Evolutionary conservation across 2,888 invertebrate species (phyloP), one percentile per base, ranked within the genome.

Genomic region (Bedellia somnulentella): DNA sequence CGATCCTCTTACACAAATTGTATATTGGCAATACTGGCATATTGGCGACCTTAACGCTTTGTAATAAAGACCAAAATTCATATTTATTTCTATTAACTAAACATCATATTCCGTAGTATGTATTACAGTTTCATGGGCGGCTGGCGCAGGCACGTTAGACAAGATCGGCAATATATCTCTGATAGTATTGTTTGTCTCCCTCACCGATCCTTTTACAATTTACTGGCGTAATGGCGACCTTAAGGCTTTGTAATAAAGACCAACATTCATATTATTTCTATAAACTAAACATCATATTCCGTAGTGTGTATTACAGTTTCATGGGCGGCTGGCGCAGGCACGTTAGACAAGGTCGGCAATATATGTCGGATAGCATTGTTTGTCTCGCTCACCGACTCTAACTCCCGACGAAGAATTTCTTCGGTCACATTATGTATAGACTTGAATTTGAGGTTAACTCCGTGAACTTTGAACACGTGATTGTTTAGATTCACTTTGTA

Each of bases 401-500:
- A 48, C 36, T 76, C 75, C 0, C 60, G 45, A 1, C 62, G 55
- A 3, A 77, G 37, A 0, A 76, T 40, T 1, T 77, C 77, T 33
- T 76, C 66, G 0, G 77, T 77, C 25, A 77, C 66, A 2, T 51
- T 63, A 45, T 76, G 71, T 30, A 77, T 75, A 1, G 75, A 73
- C 41, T 77, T 77, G 47, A 75, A 77, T 46, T 76, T 76, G 4
- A 77, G 47, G 39, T 75, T 76, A 35, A 77, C 56, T 3, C 75
- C 75, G 43, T 77, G 77, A 2, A 63, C 60, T 43, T 77, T 77
- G 34, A 46, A 57, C 31, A 75, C 76, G 37, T 77, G 77, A 42
- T 77, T 77, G 48, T 77, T 77, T 10, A 77, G 40, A 37, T 77
- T 77, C 37, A 77, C 77, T 40, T 77, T 77, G 46, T 77, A 77